A percentile compares a stretch with the other conserved stretches of the same genome.
phyloP scores from a whole-genome alignment of 2,888 invertebrate species.

The Nesidiocoris tenuis region DNA sequence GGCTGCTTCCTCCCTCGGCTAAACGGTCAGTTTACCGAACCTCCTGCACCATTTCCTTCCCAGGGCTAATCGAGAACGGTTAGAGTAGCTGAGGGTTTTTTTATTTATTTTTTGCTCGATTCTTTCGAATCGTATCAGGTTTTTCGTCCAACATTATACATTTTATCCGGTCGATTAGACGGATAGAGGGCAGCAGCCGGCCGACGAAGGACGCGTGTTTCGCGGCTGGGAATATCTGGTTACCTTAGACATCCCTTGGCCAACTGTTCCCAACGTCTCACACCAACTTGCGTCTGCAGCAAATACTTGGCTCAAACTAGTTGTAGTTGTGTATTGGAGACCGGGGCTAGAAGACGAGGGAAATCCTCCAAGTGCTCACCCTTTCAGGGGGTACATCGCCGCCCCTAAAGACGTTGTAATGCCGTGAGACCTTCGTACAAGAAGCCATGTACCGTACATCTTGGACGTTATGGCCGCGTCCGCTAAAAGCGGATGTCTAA shows the following conservation, averaged over 20 bases:
- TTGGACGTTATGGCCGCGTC: not conserved
- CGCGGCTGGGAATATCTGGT: not conserved
- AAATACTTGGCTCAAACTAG: not conserved
- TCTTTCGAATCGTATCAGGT: not conserved
- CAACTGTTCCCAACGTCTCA: not conserved
- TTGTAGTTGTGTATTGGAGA: not conserved
- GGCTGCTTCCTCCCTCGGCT: not conserved
- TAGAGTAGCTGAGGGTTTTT: not conserved
- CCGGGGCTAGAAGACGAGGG: not conserved
- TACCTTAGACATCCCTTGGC: not conserved
- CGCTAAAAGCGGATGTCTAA: not conserved
- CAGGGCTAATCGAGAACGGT: not conserved
- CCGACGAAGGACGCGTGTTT: not conserved
- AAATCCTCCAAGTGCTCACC: not conserved
- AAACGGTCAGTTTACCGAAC: no score
- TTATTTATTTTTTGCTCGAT: not conserved
- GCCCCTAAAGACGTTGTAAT: not conserved
- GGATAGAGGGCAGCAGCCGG: not conserved
- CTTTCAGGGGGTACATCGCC: not conserved
- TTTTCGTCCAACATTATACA: not conserved
- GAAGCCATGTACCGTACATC: not conserved
- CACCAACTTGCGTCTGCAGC: no score
- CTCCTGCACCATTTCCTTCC: not conserved
- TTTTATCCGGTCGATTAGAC: not conserved
- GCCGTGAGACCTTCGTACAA: not conserved